These are phyloP conservation scores for Leptosomus discolor DNA, from an alignment of 2,113 vertebrate genomes.

Conservation along the genomic window DNA sequence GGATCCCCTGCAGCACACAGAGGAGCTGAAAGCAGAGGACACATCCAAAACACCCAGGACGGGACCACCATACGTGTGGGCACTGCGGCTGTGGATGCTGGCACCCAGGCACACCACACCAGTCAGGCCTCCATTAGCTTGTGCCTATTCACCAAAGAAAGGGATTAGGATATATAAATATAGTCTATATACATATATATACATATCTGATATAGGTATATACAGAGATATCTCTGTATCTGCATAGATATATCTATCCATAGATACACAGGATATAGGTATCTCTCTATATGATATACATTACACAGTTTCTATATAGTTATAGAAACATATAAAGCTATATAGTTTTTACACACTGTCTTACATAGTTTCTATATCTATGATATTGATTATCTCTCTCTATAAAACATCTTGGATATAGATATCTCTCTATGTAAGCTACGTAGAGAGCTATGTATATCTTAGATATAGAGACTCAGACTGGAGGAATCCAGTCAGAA, in stretches of 20 bases:
- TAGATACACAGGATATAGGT: neutral
- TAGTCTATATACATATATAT: neutral
- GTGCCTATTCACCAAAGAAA: neutral
- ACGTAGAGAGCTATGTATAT: neutral
- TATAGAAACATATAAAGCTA: neutral
- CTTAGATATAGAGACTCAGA: neutral
- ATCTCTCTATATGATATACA: neutral
- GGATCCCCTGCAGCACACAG: fast-evolving
- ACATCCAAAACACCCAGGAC: neutral
- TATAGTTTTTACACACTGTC: neutral
- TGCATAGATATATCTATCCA: neutral
- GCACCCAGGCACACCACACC: neutral
- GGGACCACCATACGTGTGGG: fast-evolving
- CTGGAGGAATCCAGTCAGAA: neutral
- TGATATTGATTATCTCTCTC: neutral
- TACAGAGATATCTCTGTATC: neutral
- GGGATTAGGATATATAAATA: neutral
- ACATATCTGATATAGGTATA: neutral
- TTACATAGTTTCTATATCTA: neutral
- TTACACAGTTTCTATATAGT: neutral
- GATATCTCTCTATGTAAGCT: neutral
- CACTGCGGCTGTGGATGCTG: fast-evolving
- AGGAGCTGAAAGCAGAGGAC: neutral
- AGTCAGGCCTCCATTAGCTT: neutral
- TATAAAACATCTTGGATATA: neutral